Evolutionary conservation across 2,113 vertebrate species (phyloP), one percentile per base, ranked within the genome.

Genomic region (Cebus imitator): DNA sequence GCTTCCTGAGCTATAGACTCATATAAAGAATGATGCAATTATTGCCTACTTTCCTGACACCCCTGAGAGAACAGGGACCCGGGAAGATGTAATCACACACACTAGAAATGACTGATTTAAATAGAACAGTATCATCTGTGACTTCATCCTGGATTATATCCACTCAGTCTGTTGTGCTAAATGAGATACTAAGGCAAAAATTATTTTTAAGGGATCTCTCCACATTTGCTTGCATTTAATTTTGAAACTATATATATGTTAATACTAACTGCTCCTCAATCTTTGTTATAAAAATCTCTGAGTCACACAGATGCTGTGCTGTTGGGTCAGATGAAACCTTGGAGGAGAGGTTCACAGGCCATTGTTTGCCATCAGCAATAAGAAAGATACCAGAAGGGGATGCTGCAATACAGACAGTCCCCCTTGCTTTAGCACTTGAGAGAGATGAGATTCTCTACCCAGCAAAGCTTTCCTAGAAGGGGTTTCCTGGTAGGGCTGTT

Each of bases 21-120:
- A 83, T 23, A 72, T 30, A 85, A 93, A 89, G 70, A 81, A 91
- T 55, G 73, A 88, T 84, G 72, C 40, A 75, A 80, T 75, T 90
- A 96, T 93, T 95, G 55, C 43, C 87, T 6, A 64, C 87, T 64
- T 91, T 64, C 79, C 55, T 78, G 73, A 88, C 3, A 84, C 43
- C 43, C 43, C 13, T 23, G 64, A 85, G 58, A 92, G 52, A 90
- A 55, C 6, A 66, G 72, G 12, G 27, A 55, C 58, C 48, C 23
- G 32, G 78, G 37, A 83, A 97, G 87, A n/a, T 78, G 4, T 61
- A 55, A 81, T 81, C 64, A 48, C 75, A 61, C 27, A 66, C 68
- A 68, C 30, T 43, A 45, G n/a, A 73, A 37, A 70, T n/a, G 27
- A 91, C 50, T 30, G 45, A 94, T 45, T 78, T 43, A 94, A 83